Conservation (phyloP, 1,140 invertebrate genomes). For the Bombus picipes region DNA sequence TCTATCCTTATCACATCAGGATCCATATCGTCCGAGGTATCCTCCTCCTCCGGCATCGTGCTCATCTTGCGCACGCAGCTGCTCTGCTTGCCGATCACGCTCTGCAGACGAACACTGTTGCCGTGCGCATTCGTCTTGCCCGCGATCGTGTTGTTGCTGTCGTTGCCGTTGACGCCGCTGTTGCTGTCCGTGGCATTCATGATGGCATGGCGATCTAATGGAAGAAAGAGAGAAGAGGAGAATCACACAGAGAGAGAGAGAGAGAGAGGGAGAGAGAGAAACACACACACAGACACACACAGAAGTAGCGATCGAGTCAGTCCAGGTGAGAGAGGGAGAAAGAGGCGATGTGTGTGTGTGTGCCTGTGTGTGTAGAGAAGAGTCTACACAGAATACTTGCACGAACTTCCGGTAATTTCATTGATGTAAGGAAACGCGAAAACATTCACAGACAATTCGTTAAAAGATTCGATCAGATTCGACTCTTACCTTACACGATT, state of each 20-base stretch:
- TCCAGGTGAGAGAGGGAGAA: not conserved
- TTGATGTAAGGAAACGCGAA: constrained; percentile 20
- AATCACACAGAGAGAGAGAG: not conserved
- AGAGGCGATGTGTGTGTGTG: no score
- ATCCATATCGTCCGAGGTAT: constrained; percentile 73
- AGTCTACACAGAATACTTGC: constrained; percentile 40
- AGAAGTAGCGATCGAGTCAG: not conserved
- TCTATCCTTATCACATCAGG: constrained; percentile 58
- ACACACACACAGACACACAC: not conserved
- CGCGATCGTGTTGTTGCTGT: constrained; percentile 30
- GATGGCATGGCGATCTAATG: constrained; percentile 58
- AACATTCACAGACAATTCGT: not conserved
- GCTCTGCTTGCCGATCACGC: constrained; percentile 47
- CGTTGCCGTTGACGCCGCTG: constrained; percentile 40
- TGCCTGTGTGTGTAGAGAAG: not conserved
- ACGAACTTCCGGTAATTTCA: constrained; percentile 50
- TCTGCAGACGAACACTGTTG: constrained; percentile 43
- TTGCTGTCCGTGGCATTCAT: constrained; percentile 60
- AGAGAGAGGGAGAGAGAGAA: not conserved
- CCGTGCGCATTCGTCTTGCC: constrained; percentile 28
- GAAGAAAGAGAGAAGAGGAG: constrained; percentile 17
- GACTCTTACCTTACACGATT: not conserved
- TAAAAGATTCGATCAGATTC: not conserved
- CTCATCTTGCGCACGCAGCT: constrained; percentile 75
- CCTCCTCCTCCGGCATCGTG: constrained; percentile 77